Conservation (phyloP, 2,113 vertebrate genomes). For the Cyanocitta stelleri region DNA sequence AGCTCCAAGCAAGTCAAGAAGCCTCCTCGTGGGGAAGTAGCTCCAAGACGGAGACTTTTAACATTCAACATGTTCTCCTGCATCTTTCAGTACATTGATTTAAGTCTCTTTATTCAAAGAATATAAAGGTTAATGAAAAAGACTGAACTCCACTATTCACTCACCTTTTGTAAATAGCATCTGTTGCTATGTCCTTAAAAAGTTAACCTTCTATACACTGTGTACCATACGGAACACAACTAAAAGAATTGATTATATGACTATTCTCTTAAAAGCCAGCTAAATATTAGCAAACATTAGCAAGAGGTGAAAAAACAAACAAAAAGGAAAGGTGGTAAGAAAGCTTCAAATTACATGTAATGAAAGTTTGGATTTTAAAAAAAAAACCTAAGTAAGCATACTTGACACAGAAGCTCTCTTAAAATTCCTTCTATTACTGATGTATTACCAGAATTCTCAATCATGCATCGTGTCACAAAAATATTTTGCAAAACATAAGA, state of each 20-base stretch:
- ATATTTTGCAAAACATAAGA: not conserved
- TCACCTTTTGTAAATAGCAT: not conserved
- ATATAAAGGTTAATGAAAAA: not conserved
- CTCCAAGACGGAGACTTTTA: not conserved
- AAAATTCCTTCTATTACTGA: not conserved
- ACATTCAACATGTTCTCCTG: not conserved
- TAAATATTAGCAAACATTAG: not conserved
- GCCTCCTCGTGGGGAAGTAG: not conserved
- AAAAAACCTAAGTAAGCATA: not conserved
- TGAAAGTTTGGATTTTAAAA: not conserved
- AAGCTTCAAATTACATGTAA: not conserved
- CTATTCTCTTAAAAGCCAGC: not conserved
- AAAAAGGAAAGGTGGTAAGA: not conserved
- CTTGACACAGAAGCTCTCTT: not conserved
- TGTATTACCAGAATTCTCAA: not conserved
- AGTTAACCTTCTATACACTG: not conserved
- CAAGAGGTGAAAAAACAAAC: not conserved
- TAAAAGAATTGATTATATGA: not conserved
- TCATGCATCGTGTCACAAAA: not conserved
- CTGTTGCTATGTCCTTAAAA: not conserved
- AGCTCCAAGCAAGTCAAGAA: conserved; percentile 1
- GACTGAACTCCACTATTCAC: not conserved
- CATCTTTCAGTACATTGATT: not conserved
- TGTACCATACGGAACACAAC: not conserved
- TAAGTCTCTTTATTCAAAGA: not conserved